Conservation (phyloP, 2,888 invertebrate species). For the Acrobasis consociella region DNA sequence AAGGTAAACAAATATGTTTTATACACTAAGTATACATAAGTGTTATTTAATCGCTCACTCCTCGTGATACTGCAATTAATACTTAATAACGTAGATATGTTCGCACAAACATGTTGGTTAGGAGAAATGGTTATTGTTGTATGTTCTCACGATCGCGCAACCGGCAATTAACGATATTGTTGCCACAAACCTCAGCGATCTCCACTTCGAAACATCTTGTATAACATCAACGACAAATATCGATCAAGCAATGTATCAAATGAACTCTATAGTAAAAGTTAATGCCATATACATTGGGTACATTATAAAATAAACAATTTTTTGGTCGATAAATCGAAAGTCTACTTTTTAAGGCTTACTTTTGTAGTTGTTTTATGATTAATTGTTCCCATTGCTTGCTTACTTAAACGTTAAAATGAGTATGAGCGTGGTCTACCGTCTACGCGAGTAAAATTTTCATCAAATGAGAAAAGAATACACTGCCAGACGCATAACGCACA, state of each 20-base stretch:
- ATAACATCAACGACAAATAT: too few species aligned
- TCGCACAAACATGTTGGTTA: slow-evolving; percentile 14
- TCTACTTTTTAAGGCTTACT: too few species aligned
- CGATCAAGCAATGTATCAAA: too few species aligned
- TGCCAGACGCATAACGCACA: background rate
- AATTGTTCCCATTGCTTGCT: too few species aligned
- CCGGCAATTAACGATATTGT: slow-evolving; percentile 10
- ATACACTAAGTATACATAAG: background rate
- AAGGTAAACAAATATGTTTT: slow-evolving; percentile 15
- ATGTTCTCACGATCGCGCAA: slow-evolving; percentile 15
- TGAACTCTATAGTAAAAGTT: too few species aligned
- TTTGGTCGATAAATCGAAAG: too few species aligned
- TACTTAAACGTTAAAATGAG: too few species aligned
- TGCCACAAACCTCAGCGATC: slow-evolving; percentile 1
- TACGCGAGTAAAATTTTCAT: background rate
- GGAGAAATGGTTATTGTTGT: slow-evolving; percentile 21
- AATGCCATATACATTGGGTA: too few species aligned
- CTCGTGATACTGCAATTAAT: slow-evolving; percentile 11
- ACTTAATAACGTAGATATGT: slow-evolving; percentile 19
- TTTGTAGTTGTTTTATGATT: too few species aligned
- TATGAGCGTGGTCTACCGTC: background rate
- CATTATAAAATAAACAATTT: too few species aligned
- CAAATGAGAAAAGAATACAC: background rate
- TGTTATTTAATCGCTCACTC: slow-evolving; percentile 9
- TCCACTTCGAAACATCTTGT: slow-evolving; percentile 3